Evolutionary conservation across 2,797 vertebrate genomes (phyloP), one percentile per base, ranked within the genome.

Genomic region (Myotis pilosus): DNA sequence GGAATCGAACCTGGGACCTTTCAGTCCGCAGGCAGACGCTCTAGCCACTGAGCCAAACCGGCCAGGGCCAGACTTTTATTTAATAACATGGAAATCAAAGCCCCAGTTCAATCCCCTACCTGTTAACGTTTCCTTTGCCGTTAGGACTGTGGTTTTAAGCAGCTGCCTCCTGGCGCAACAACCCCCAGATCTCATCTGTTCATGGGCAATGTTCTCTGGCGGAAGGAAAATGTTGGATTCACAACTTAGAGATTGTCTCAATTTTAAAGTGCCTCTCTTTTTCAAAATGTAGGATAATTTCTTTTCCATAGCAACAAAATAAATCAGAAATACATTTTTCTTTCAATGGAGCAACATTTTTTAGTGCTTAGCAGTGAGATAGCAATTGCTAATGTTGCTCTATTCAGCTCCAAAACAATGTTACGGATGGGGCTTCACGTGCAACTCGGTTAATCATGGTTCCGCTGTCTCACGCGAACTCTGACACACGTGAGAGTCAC

Each of bases 71-170:
- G 74, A 64, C 38, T 72, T 82, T 60, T 38, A 10, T 82, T 49
- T 51, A 23, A 44, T n/a, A 75, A 25, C 49, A n/a, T 41, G 55
- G 53, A 64, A 64, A 75, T 75, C 68, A 64, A 91, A 36, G 41
- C 47, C 20, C 36, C 25, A 25, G 47, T 64, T 64, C 41, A 38
- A 53, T 44, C 12, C 78, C 19, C 85, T 95, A 97, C 79, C 91
- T 98, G 92, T 92, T 96, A 19, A 97, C 94, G 90, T 96, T 94
- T 13, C 92, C 96, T 95, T 96, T 97, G 30, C 93, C 91, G n/a
- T 96, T 90, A 88, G 97, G 95, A 51, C 97, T 84, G 86, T 80
- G 97, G 80, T 78, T 97, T 96, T 97, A 36, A 96, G 96, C 11
- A 97, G 84, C 76, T 96, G 87, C 84, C 96, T 97, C 25, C 98